Base-by-base conservation (phyloP, 2,888 invertebrate species). In the Oegoconia quadripuncta region DNA sequence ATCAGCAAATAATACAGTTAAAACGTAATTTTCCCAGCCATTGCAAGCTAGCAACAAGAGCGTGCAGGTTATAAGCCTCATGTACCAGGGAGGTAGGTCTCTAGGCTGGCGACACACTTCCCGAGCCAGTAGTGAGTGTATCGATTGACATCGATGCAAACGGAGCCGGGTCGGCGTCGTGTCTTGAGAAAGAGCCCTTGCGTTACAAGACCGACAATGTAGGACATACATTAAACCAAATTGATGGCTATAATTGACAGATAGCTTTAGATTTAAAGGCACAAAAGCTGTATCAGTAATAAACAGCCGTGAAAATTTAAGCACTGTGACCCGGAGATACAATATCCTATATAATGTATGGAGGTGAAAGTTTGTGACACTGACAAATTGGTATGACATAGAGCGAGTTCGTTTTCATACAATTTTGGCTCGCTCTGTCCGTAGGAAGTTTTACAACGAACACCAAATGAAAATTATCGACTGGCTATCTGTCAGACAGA, bases 361-460 rank as follows among this genome's bases (percentile, higher is more conserved):
- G 56, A 69, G 72, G 82, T 76, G 82, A 82, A 82, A 82, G 82
- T 79, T 74, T 66, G 66, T 64, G 77, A 77, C 78, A 71, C 58
- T 68, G 70, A 76, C 66, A 73, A 74, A 80, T 77, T 64, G 71
- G 61, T 55, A 57, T 64, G 64, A 71, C 70, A 69, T 62, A 46
- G 52, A 64, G 51, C 55, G 54, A 44, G 47, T 47, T 48, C 39
- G 42, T 51, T 59, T 70, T 64, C 51, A 57, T 59, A 44, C 42
- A 52, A 55, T 64, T 59, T 63, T 50, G 51, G 56, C 48, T 44
- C 42, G 37, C 32, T 17, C 34, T 37, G 37, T 38, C 34, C 39
- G 37, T 38, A 20, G 29, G 30, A 44, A 41, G 43, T 49, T 47
- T 41, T 14, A 42, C 39, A 37, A 41, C 36, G 25, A 16, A 30